Evolutionary conservation across 2,888 invertebrate species (phyloP), one percentile per base, ranked within the genome.

Genomic region (Chelonus formosanus): DNA sequence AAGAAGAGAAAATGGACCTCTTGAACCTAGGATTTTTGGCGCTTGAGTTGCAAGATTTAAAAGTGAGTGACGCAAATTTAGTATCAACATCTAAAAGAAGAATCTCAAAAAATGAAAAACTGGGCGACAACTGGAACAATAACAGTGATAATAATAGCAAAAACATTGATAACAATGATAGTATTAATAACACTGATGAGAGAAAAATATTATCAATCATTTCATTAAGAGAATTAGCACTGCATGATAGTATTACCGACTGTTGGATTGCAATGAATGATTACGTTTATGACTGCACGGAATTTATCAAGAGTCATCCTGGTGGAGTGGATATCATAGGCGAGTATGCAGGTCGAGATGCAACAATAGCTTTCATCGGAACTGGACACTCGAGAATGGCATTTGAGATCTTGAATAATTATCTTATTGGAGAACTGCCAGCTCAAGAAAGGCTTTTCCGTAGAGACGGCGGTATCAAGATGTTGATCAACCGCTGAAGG

Each of bases 191-290:
- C 6, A 8, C 20, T 20, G 20, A 20, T 20, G 2, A 20, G 20
- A 20, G 20, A 20, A 20, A 20, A 2, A 20, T 20, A 20, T 20
- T 20, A 20, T 20, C 20, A 6, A 83, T 85, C 48, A 90, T 92
- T 62, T 87, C 88, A n/a, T 85, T 95, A 60, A 88, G 90, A 58
- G 91, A 95, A 84, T 92, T 95, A 3, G 87, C 91, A 4, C 88
- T 88, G 78, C 95, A 95, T 78, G 94, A 94, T 78, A 86, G 87
- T 20, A 82, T 84, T 4, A 83, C 87, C 8, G 92, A 94, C 79
- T 95, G 95, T 83, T 95, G 95, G 95, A 87, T 95, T 59, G 89
- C 93, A n/a, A 89, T 96, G 55, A 93, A 92, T 82, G 95, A 96
- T 85, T 90, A 92, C 65, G 92, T 96, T 7, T 95, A 94, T 82